phyloP scores from a whole-genome alignment of 2,113 vertebrate genomes.

The Spizaetus ornatus region DNA sequence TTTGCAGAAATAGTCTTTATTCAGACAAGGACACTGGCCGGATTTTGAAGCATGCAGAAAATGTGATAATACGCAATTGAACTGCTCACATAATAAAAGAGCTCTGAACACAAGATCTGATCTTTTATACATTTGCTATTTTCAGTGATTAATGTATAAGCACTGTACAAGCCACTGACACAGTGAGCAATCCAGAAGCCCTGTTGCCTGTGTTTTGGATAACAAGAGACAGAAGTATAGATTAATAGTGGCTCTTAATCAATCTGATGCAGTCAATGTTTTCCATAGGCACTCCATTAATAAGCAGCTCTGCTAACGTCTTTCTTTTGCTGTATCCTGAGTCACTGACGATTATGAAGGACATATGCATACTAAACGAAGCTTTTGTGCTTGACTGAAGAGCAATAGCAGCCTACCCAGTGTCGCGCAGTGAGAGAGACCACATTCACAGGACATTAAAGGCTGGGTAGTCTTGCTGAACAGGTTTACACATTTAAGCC shows the following conservation, averaged over 20 bases:
- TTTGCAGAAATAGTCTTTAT: neutral
- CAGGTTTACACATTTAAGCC: constrained; percentile 49
- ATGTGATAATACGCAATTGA: neutral
- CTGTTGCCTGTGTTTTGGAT: neutral
- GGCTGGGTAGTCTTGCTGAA: constrained; percentile 29
- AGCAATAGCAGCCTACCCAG: neutral
- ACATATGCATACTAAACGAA: neutral
- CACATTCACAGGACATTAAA: neutral
- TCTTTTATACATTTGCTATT: neutral
- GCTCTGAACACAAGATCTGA: neutral
- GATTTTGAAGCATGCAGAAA: neutral
- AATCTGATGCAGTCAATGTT: neutral
- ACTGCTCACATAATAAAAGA: neutral
- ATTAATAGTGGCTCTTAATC: constrained; percentile 18
- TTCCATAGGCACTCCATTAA: neutral
- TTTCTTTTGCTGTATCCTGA: neutral
- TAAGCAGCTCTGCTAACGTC: neutral
- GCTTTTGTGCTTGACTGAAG: neutral
- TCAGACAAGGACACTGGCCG: neutral
- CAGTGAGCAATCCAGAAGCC: neutral
- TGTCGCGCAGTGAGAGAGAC: neutral
- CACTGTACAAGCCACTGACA: neutral
- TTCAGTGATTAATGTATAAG: neutral
- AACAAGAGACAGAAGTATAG: neutral
- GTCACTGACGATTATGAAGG: neutral